Conservation (phyloP, 1,140 invertebrate genomes). For the Stegodyphus mimosarum region DNA sequence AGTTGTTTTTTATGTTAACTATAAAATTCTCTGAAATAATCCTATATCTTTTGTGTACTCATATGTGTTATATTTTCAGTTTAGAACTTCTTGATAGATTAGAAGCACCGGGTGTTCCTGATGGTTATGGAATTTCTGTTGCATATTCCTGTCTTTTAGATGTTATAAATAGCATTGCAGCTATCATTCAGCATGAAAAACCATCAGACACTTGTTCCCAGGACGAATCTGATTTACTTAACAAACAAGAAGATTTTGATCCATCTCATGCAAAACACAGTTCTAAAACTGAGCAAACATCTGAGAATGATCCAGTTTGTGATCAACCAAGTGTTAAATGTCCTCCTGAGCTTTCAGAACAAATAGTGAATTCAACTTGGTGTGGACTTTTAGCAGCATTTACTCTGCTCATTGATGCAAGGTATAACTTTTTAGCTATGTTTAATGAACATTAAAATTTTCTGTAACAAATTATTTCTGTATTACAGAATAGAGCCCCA, state of each 20-base stretch:
- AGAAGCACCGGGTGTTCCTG: constrained; percentile 90
- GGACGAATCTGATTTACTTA: background rate
- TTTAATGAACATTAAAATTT: no score
- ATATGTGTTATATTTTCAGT: constrained; percentile 71
- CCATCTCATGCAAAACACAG: background rate
- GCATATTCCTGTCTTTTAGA: constrained; percentile 93
- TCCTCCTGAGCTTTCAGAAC: constrained; percentile 67
- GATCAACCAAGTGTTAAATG: constrained; percentile 60
- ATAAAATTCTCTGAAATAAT: no score
- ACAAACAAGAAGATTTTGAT: background rate
- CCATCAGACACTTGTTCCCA: background rate
- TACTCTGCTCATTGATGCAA: constrained; percentile 91
- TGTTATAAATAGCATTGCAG: constrained; percentile 71
- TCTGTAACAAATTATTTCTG: no score
- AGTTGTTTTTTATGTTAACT: no score
- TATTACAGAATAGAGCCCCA: no score
- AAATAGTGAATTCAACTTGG: constrained; percentile 95
- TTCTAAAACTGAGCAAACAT: constrained; percentile 24
- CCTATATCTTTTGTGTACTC: no score
- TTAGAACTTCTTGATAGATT: constrained; percentile 95
- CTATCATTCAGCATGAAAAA: constrained; percentile 56
- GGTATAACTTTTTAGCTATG: constrained; percentile 68
- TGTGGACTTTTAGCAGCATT: constrained; percentile 91
- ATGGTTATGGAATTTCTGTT: constrained; percentile 95
- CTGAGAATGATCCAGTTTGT: constrained; percentile 7